Percentiles rank a stretch among this genome's conserved stretches.
These are phyloP conservation scores for Chaetops frenatus DNA, from an alignment of 2,113 vertebrate genomes.

Conservation along the genomic window DNA sequence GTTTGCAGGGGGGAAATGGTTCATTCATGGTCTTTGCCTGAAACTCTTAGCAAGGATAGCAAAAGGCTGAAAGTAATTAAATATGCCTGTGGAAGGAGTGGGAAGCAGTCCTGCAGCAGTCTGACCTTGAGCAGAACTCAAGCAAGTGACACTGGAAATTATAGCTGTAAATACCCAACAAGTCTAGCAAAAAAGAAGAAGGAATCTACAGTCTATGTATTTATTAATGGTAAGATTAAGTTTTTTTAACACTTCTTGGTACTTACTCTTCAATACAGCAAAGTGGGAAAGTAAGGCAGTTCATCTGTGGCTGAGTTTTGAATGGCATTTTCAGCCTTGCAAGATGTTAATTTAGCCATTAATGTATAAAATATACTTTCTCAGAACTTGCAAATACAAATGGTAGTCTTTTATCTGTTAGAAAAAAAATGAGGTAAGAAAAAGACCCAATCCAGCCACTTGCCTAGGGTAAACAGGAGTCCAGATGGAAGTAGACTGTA, in stretches of 20 bases:
- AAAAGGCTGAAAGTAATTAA: conserved; percentile 71
- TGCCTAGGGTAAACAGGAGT: background rate
- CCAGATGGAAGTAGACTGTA: background rate
- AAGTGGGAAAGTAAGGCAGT: background rate
- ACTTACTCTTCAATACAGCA: background rate
- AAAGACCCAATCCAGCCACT: background rate
- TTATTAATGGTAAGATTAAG: conserved; percentile 88
- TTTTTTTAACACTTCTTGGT: background rate
- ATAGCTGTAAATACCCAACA: conserved; percentile 80
- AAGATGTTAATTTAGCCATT: background rate
- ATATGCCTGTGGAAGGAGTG: conserved; percentile 76
- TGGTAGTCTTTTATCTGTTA: background rate
- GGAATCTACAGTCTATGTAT: conserved; percentile 83
- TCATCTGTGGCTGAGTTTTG: background rate
- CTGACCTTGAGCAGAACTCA: conserved; percentile 76
- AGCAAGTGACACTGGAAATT: conserved; percentile 84
- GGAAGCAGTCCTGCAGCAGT: conserved; percentile 80
- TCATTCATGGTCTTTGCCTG: conserved; percentile 84
- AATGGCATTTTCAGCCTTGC: background rate
- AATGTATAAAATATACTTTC: background rate
- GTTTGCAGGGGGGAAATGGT: conserved; percentile 82
- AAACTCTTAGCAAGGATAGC: conserved; percentile 69
- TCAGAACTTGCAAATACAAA: background rate
- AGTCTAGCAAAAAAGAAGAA: conserved; percentile 63
- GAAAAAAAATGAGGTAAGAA: background rate